Evolutionary conservation across 2,113 vertebrate genomes (phyloP).

Genomic region (Acanthochromis polyacanthus): DNA sequence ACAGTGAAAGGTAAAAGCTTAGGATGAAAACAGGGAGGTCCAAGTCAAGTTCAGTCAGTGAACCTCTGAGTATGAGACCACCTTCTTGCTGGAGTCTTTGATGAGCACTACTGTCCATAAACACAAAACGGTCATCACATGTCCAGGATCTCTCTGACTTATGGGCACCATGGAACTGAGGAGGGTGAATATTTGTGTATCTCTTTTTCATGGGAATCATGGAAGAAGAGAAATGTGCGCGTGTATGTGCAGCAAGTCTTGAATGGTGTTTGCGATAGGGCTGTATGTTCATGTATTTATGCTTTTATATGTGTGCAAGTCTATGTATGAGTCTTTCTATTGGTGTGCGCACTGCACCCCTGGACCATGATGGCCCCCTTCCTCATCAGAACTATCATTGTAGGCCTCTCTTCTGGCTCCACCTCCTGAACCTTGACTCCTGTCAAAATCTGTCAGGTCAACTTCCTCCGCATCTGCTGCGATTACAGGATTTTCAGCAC

Average conservation of each 20-base stretch:
- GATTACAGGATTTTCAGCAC: constrained; percentile 91
- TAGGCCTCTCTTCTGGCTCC: constrained; percentile 96
- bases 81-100: constrained; percentile 50
- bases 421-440: constrained; percentile 90
- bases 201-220: constrained; percentile 46
- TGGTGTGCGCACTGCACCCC: constrained; percentile 99
- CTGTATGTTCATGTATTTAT: constrained; percentile 59
- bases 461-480: constrained; percentile 95
- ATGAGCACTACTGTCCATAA: constrained; percentile 68
- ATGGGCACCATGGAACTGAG: constrained; percentile 70
- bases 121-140: constrained; percentile 63
- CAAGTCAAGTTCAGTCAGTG: constrained; percentile 46
- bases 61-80: constrained; percentile 50
- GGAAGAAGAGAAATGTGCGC: constrained; percentile 57
- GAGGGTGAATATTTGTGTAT: constrained; percentile 29
- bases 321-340: constrained; percentile 80
- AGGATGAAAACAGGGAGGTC: constrained; percentile 53
- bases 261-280: constrained; percentile 68
- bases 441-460: constrained; percentile 96
- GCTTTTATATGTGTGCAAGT: constrained; percentile 46
- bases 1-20: constrained; percentile 67
- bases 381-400: constrained; percentile 98
- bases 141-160: constrained; percentile 64
- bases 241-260: constrained; percentile 66
- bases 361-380: constrained; percentile 95